Conservation (phyloP, 2,888 invertebrate genomes). For the Spilosoma lubricipeda region DNA sequence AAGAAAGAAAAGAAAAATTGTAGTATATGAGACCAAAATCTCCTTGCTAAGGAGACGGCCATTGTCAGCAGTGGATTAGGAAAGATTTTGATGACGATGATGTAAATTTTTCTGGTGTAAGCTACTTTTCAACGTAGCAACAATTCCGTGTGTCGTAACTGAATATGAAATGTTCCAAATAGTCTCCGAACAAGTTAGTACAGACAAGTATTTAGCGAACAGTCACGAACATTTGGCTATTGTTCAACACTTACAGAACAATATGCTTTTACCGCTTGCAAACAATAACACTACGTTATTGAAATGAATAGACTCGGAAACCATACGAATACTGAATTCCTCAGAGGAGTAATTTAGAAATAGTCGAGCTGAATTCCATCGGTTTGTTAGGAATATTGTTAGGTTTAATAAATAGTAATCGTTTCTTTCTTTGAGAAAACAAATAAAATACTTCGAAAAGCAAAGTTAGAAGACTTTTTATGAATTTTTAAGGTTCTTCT, state of each 20-base stretch:
- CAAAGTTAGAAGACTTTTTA: not conserved
- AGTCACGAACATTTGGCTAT: constrained; percentile 46
- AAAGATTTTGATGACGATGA: too few species aligned
- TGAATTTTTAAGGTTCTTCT: too few species aligned
- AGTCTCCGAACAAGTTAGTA: constrained; percentile 22
- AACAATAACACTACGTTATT: constrained; percentile 50
- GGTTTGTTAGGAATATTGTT: not conserved
- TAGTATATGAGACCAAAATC: too few species aligned
- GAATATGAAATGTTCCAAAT: constrained; percentile 14
- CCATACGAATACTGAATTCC: constrained; percentile 36
- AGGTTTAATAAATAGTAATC: not conserved
- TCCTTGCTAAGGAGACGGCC: too few species aligned
- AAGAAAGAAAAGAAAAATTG: too few species aligned
- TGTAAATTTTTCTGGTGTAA: too few species aligned
- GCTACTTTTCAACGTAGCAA: not conserved
- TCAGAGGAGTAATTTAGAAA: constrained; percentile 7
- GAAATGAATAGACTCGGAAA: constrained; percentile 48
- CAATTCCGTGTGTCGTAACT: not conserved
- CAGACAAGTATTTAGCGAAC: constrained; percentile 36
- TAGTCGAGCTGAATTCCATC: not conserved
- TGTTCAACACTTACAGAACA: constrained; percentile 49
- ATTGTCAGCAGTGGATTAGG: too few species aligned
- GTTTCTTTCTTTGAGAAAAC: too few species aligned
- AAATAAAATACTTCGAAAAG: not conserved
- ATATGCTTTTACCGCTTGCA: constrained; percentile 45